Evolutionary conservation across 2,888 invertebrate genomes (phyloP), one percentile per base, ranked within the genome.

Genomic region (Lasioglossum oenotherae): DNA sequence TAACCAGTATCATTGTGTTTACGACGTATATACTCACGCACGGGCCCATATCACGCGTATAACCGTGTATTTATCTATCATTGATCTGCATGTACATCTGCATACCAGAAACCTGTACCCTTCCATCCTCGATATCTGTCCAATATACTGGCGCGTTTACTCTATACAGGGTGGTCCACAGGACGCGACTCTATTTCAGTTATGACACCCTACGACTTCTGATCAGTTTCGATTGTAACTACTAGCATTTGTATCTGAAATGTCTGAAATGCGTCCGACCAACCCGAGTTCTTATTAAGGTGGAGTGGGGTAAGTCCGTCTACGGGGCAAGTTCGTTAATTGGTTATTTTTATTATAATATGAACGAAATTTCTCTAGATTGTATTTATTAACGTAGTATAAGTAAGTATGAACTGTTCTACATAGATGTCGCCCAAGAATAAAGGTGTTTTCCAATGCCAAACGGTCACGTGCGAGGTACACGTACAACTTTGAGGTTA

Each of bases 31-130:
- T 74, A 31, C 69, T 44, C 16, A 81, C 53, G 44, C 35, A 67
- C 19, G 67, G 23, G 35, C 27, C 31, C 74, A 41, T 75, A 82
- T 74, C 69, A 82, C 46, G 74, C 57, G 27, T 49, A 71, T 38
- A 57, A 71, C 53, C 38, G 27, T 71, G 82, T 82, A 82, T 82
- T 82, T 82, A 82, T 82, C 82, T 75, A 60, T 74, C 82, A 38
- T 82, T 82, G 83, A 82, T 82, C 74, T 69, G n/a, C 69, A 41
- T 74, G 27, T 71, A 60, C 82, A 71, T 82, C 82, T 71, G 71
- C 71, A 82, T 49, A 71, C 74, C 14, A 71, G 35, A 82, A 82
- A 60, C 74, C 12, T 16, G 38, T 31, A 71, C 31, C 82, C 74
- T 74, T 69, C 69, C 74, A 31, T 71, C 46, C 46, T 19, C 53